Evolutionary conservation across 2,888 invertebrate genomes (phyloP), one percentile per base, ranked within the genome.

Genomic region (Heliconius sara): DNA sequence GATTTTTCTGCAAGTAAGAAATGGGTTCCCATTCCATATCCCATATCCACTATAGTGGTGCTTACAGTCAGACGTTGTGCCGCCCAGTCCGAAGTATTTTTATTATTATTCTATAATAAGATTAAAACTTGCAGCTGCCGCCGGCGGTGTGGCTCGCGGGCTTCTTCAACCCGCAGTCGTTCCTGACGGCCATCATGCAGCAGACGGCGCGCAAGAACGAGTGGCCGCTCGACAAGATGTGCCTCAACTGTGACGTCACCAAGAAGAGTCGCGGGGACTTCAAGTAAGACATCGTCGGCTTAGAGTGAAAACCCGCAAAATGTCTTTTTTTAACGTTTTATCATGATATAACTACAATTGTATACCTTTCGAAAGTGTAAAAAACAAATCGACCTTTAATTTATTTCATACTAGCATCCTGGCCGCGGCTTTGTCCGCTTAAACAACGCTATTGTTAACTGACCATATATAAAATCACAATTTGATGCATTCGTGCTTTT

Each of bases 101-200:
- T 25, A 63, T 5, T 12, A 13, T 7, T 63, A 30, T 60, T 60
- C 6, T 27, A 65, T 27, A 27, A 5, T 27, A 65, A 25, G 27
- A 7, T 65, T 65, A 13, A 57, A 13, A n/a, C 3, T 30, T 25
- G 19, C 87, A 97, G 95, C 95, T 99, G 84, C 99, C 99, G 0
- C 95, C 98, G 0, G 96, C 98, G 0, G 97, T 99, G 22, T 99
- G 99, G 99, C 94, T 99, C 77, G 98, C 97, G 16, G 99, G 99
- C 12, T 98, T 99, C 92, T 99, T 99, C 95, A 99, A 99, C 94
- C 99, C 99, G 0, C 99, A 99, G 92, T 99, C 99, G 16, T 98
- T 99, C 92, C 95, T 99, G 57, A 99, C 99, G 0, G 99, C 99
- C 60, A 99, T 99, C 88, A 99, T 99, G 99, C 99, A 99, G 93